These are phyloP conservation scores for Montipora sp. DNA, from an alignment of 64 coral and sea anemone genomes.

Conservation along the genomic window DNA sequence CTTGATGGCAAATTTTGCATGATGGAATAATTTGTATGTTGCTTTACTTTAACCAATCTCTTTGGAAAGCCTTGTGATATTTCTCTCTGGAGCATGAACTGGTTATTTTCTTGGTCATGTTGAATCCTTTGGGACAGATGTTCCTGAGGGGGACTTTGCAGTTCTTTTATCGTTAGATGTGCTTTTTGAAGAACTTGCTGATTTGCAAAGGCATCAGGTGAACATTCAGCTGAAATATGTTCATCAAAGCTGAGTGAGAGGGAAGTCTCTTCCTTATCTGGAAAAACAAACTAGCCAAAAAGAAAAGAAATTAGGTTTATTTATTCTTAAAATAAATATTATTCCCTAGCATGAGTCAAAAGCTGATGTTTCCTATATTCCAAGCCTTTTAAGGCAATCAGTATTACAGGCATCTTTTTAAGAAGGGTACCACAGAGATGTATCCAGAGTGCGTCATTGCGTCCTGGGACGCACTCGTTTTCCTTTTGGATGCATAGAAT, in stretches of 20 bases:
- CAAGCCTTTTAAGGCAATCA: too few relatives aligned
- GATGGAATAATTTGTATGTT: background rate
- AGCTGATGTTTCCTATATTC: too few relatives aligned
- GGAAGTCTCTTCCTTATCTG: constrained; percentile 51
- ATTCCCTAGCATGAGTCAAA: background rate
- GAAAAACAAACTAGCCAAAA: constrained; percentile 11
- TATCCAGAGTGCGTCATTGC: too few relatives aligned
- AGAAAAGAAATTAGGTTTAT: background rate
- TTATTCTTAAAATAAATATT: too few relatives aligned
- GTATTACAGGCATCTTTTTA: too few relatives aligned
- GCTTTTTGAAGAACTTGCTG: constrained; percentile 37
- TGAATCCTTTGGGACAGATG: background rate
- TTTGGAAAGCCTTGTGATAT: background rate
- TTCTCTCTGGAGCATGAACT: background rate
- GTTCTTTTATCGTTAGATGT: background rate
- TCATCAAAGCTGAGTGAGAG: constrained; percentile 84
- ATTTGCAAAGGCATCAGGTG: constrained; percentile 4
- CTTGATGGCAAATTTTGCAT: constrained; percentile 36
- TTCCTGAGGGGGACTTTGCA: background rate
- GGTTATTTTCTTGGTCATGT: constrained; percentile 60
- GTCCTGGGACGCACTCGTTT: too few relatives aligned
- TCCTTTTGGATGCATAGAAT: too few relatives aligned
- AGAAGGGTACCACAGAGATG: too few relatives aligned
- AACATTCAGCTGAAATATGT: background rate
- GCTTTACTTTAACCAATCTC: background rate